phyloP scores from a whole-genome alignment of 2,888 invertebrate species.

The Silvanus unidentatus region DNA sequence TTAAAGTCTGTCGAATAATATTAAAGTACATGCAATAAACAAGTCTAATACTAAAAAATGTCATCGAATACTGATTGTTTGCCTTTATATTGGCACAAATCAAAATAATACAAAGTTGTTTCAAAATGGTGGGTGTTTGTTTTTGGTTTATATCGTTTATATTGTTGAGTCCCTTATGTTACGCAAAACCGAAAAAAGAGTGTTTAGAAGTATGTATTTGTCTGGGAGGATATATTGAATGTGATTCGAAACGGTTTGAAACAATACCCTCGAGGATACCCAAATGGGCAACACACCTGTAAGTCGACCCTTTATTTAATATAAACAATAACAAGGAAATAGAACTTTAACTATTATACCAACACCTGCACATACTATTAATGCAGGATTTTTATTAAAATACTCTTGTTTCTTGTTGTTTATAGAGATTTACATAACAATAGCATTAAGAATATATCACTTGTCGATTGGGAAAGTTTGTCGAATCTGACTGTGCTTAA shows the following conservation, averaged over 20 bases:
- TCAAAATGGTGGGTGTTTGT: conserved; percentile 49
- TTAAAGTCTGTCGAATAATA: too few relatives aligned
- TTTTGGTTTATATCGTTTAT: conserved; percentile 24
- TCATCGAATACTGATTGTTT: too few relatives aligned
- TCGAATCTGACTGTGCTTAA: conserved; percentile 67
- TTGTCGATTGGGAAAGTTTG: conserved; percentile 67
- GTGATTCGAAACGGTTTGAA: conserved; percentile 64
- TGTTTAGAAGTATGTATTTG: conserved; percentile 69
- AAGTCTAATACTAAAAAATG: too few relatives aligned
- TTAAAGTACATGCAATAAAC: too few relatives aligned
- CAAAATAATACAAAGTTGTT: conserved; percentile 23
- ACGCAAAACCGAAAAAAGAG: conserved; percentile 36
- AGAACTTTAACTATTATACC: too few relatives aligned
- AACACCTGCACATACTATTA: background rate
- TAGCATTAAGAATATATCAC: conserved; percentile 63
- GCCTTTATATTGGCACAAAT: too few relatives aligned
- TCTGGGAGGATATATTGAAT: conserved; percentile 68
- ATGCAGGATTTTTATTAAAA: background rate
- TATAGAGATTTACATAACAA: conserved; percentile 67
- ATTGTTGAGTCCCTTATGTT: conserved; percentile 28
- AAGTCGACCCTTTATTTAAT: conserved; percentile 45
- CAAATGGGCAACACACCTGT: conserved; percentile 70
- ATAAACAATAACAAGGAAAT: too few relatives aligned
- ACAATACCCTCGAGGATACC: conserved; percentile 67
- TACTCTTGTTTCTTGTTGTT: conserved; percentile 14